Conservation (phyloP, 2,113 vertebrate genomes). For the Sakesphorus luctuosus region DNA sequence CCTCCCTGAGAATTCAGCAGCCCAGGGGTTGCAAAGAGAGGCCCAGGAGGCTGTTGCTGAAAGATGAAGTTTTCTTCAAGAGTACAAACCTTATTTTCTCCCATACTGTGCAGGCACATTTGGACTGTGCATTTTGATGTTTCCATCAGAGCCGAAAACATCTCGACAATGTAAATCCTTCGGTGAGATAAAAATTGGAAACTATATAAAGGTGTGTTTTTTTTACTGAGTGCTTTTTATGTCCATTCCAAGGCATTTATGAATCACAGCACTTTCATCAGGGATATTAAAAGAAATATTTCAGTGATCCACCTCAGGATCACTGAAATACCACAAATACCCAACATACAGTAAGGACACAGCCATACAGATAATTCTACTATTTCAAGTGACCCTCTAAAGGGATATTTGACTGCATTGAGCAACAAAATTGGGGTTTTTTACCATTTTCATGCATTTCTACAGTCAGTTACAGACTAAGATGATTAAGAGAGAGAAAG, state of each 20-base stretch:
- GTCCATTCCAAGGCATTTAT: neutral
- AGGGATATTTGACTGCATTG: neutral
- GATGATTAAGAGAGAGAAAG: neutral
- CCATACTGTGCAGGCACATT: neutral
- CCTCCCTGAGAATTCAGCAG: neutral
- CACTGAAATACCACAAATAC: neutral
- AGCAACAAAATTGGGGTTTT: neutral
- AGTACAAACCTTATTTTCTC: neutral
- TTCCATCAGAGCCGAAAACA: neutral
- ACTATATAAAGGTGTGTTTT: neutral
- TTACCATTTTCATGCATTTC: neutral
- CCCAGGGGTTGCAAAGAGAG: neutral
- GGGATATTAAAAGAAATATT: neutral
- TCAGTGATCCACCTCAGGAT: neutral
- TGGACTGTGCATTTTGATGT: neutral
- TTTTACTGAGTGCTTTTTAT: neutral
- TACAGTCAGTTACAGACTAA: neutral
- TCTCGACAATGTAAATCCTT: neutral
- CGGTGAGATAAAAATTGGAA: neutral
- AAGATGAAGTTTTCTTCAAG: neutral
- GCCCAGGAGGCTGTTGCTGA: neutral
- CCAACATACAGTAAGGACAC: neutral
- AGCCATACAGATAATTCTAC: neutral
- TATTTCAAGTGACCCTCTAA: neutral
- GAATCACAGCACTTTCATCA: neutral